Evolutionary conservation across 2,113 vertebrate species (phyloP), one percentile per base, ranked within the genome.

Genomic region (Phalacrocorax pelagicus): DNA sequence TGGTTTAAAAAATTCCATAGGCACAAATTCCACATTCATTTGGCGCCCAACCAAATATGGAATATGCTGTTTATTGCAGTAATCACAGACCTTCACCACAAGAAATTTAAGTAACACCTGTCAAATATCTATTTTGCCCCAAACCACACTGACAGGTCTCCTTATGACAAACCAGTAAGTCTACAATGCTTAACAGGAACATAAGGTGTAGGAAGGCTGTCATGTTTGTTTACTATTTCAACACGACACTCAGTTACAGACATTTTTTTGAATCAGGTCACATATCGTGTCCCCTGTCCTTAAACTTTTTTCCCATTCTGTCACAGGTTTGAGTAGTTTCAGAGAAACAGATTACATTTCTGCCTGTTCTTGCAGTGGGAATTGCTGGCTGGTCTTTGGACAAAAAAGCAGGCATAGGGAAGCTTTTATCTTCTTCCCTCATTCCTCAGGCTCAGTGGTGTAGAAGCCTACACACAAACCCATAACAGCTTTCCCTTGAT

Each of bases 401-500:
- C 59, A 61, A 42, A 24, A 5, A 54, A 11, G 5, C 5, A 13
- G 16, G 49, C 69, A 63, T 12, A 72, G 16, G 11, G 5, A 36
- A 5, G 46, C 23, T 23, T 57, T 95, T 72, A 46, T 23, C 18
- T 78, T 82, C 46, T 70, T 81, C 26, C 5, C 13, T 72, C 40
- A 36, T 52, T 79, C n/a, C 24, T 72, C 34, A 79, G 26, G 20
- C 3, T 81, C 42, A 38, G 40, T 0, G 1, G 4, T 54, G 12
- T 54, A 66, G 14, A 86, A 85, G 10, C 7, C 47, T 59, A 42
- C 16, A 46, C 13, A 51, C 14, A 87, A 82, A 47, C 6, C 2
- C 0, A 0, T 42, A 62, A 47, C 15, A 42, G 6, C 22, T 63
- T 62, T 51, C 22, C 26, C 29, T 66, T 72, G 26, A 36, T 40